Evolutionary conservation across 2,797 vertebrate genomes (phyloP), one percentile per base, ranked within the genome.

Genomic region (Vireo griseus): DNA sequence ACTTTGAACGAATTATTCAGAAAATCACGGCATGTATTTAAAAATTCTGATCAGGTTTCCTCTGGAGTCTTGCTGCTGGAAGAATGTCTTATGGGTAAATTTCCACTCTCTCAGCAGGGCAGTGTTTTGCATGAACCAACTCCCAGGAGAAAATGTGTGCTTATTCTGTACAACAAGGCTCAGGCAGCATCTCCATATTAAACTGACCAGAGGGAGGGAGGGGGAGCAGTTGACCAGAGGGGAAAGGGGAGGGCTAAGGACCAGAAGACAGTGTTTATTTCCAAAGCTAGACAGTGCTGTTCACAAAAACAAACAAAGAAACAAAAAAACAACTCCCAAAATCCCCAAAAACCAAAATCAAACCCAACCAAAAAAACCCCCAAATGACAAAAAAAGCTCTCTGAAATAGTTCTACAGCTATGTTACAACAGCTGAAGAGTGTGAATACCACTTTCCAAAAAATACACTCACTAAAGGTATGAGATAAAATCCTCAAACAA

Each of bases 51-150:
- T 98, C 98, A 98, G 98, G 98, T 98, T 97, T 97, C 95, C 90
- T 93, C 93, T 88, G 97, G 98, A 97, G 98, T 95, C 97, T 98
- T 97, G 97, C 97, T 97, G 97, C 98, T 98, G 97, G 97, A 98
- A 98, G 98, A 98, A 98, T 98, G 97, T 98, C 98, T 98, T 98
- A 97, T 98, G 99, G 98, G 98, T 99, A 99, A 98, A 99, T 99
- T 99, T 99, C 98, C 98, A 98, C 98, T 98, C 98, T 98, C 98
- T 99, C 98, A 96, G 98, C 96, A 94, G 98, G 98, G 98, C 97
- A 98, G 98, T 97, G 98, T 98, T 99, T 98, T 99, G 98, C 98
- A 99, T 99, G 98, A 99, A 98, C 98, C 97, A 97, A 96, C 98
- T 99, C 99, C 98, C 98, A 98, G 97, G 98, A 98, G 99, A 99